Evolutionary conservation across 1,140 invertebrate genomes (phyloP).

Genomic region (Neotoxoptera formosana): DNA sequence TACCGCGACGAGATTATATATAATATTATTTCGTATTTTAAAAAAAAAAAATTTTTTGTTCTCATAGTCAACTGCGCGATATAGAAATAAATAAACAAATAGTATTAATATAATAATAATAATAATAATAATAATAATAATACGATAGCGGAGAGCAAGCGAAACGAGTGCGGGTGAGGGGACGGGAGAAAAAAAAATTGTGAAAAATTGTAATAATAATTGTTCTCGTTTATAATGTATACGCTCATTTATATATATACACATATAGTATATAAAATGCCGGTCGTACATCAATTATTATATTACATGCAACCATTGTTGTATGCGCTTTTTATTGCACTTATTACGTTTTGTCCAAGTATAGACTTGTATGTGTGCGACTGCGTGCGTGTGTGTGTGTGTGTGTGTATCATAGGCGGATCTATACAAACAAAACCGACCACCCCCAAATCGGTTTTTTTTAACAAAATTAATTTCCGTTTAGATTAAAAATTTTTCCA

Average conservation of each 20-base stretch:
- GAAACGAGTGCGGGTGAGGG: not conserved
- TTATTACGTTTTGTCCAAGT: not conserved
- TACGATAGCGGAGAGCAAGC: not conserved
- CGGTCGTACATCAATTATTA: slow-evolving; percentile 40
- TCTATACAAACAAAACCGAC: not conserved
- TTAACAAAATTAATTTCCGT: slow-evolving; percentile 32
- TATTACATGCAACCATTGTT: slow-evolving; percentile 38
- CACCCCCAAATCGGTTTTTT: slow-evolving; percentile 4
- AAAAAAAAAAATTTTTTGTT: not conserved
- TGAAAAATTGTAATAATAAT: slow-evolving; percentile 42
- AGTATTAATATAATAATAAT: not conserved
- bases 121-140: slow-evolving; percentile 30
- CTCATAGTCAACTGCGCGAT: not conserved
- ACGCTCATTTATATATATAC: not conserved
- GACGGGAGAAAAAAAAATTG: not conserved
- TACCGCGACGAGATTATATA: slow-evolving; percentile 26
- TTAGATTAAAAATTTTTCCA: slow-evolving; percentile 40
- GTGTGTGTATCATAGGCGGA: not conserved
- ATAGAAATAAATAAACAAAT: slow-evolving; percentile 9
- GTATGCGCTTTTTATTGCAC: slow-evolving; percentile 35
- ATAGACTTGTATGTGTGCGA: not conserved
- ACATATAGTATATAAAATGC: not conserved
- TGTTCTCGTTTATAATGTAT: not conserved
- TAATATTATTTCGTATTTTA: slow-evolving; percentile 14
- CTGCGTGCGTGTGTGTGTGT: not conserved